phyloP scores from a whole-genome alignment of 1,140 invertebrate genomes.

The Microplitis mediator region DNA sequence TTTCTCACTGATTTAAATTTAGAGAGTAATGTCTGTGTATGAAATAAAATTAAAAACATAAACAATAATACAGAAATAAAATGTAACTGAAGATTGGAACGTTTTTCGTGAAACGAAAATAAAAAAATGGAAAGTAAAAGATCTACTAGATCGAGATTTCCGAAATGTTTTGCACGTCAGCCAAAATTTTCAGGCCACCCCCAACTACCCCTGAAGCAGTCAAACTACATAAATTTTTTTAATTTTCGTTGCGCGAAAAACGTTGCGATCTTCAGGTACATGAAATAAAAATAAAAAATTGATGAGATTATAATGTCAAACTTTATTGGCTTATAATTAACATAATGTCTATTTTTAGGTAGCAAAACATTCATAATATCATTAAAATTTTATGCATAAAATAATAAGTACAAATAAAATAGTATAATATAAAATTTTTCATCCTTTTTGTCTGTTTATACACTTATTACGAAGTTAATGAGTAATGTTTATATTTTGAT shows the following conservation, averaged over 20 bases:
- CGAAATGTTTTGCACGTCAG: no score
- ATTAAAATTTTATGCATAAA: slow-evolving; percentile 19
- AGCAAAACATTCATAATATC: neutral
- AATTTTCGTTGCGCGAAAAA: no score
- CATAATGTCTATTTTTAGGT: slow-evolving; percentile 23
- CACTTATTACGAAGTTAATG: slow-evolving; percentile 2
- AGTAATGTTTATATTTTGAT: neutral
- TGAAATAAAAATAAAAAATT: slow-evolving; percentile 21
- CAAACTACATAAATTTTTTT: no score
- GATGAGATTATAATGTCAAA: slow-evolving; percentile 33
- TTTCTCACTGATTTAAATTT: no score
- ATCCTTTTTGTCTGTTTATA: slow-evolving; percentile 6
- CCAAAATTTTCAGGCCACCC: no score
- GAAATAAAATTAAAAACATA: neutral
- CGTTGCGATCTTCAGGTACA: no score
- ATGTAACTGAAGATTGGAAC: no score
- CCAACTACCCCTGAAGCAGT: no score
- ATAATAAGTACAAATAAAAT: slow-evolving; percentile 16
- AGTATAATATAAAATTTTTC: slow-evolving; percentile 7
- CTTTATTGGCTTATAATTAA: slow-evolving; percentile 48
- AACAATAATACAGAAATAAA: slow-evolving; percentile 17
- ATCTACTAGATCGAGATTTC: no score
- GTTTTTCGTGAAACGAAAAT: no score
- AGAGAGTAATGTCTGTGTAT: no score
- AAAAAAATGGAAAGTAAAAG: no score